These are phyloP conservation scores for Puntigrus tetrazona DNA, from an alignment of 2,113 vertebrate genomes.

Conservation along the genomic window DNA sequence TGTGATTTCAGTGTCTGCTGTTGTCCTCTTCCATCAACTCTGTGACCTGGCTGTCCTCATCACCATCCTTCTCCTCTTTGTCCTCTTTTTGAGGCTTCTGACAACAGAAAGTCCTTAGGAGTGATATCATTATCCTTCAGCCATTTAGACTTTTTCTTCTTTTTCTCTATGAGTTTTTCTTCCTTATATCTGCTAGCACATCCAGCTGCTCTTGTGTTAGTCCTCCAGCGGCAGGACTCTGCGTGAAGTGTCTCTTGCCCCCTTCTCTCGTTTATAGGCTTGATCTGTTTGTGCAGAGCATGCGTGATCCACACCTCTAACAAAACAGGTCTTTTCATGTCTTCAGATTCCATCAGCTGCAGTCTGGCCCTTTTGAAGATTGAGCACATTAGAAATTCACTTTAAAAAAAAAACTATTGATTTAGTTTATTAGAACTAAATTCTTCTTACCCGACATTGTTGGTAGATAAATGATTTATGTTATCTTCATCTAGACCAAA, in stretches of 20 bases:
- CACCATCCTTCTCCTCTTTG: slow-evolving; percentile 54
- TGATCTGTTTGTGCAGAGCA: slow-evolving; percentile 77
- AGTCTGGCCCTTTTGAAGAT: slow-evolving; percentile 63
- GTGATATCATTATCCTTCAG: slow-evolving; percentile 59
- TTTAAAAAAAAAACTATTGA: too few relatives aligned
- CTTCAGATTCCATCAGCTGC: background rate
- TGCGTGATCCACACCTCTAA: slow-evolving; percentile 82
- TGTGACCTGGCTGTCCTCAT: slow-evolving; percentile 26
- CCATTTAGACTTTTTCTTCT: slow-evolving; percentile 61
- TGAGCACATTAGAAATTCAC: background rate
- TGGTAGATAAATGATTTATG: background rate
- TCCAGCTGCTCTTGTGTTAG: slow-evolving; percentile 64
- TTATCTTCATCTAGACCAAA: slow-evolving; percentile 69
- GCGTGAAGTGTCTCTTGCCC: slow-evolving; percentile 40
- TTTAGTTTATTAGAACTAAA: background rate
- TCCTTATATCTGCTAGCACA: slow-evolving; percentile 63
- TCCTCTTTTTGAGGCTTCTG: slow-evolving; percentile 47
- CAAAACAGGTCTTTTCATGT: slow-evolving; percentile 57
- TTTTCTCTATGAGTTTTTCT: slow-evolving; percentile 61
- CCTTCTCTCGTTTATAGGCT: slow-evolving; percentile 73
- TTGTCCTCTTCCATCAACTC: slow-evolving; percentile 50
- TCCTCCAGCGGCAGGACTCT: background rate
- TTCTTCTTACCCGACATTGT: slow-evolving; percentile 45
- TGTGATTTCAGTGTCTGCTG: slow-evolving; percentile 52
- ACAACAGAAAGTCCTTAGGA: slow-evolving; percentile 65